Base-by-base conservation (phyloP, 2,113 vertebrate genomes). In the Nycticryphes semicollaris region DNA sequence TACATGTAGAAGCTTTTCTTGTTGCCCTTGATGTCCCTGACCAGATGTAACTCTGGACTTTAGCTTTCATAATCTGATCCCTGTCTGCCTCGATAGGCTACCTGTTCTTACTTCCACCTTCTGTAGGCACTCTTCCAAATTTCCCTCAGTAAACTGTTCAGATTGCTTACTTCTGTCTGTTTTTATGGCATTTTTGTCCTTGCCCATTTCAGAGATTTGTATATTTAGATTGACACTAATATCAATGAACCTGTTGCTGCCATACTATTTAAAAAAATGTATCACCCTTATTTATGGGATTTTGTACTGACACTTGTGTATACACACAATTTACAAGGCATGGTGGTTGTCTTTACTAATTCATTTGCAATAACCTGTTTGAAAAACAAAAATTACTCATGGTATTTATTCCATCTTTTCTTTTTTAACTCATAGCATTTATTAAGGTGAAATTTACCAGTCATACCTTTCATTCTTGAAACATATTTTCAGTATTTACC, bases 161-260 rank as follows among this genome's bases (percentile, higher is more conserved):
- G n/a, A 54, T 51, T 48, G 1, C 4, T 56, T 56, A 84, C 16
- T 67, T 24, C 24, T 83, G 14, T 41, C 22, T 59, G 27, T 75
- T 5, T n/a, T 80, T 28, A 33, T 20, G 0, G 0, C 4, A n/a
- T 60, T 64, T 81, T 68, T 39, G 4, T 28, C 18, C n/a, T 70
- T 78, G 12, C 9, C 3, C 63, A 0, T 41, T 67, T 68, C 18
- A 86, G 8, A 86, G 3, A 18, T 72, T 53, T 80, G 3, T 41
- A 7, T 59, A 45, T 72, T 63, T 27, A 79, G 9, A 8, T 10
- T 67, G 51, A 35, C 0, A 5, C 23, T 25, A 78, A 25, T 7
- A 63, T 39, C 6, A 53, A 10, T 37, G 14, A 63, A 67, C 1
- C 6, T 73, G 16, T 59, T 77, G 19, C 15, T 89, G 21, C 24